Evolutionary conservation across 2,113 vertebrate genomes (phyloP).

Genomic region (Lepus timidus): DNA sequence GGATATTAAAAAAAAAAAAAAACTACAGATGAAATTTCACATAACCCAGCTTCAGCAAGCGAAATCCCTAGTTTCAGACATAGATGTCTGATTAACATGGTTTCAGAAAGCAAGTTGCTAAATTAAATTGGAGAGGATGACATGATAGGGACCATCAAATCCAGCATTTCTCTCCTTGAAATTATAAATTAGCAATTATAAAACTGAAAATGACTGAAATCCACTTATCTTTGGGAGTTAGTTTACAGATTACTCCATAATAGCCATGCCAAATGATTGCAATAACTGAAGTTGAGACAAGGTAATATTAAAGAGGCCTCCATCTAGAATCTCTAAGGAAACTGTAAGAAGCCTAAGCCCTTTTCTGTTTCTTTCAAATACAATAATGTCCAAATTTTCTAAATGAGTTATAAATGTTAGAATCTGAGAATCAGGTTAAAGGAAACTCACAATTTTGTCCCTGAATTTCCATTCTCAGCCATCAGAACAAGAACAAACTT

Average conservation of each 20-base stretch:
- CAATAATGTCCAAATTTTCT: not conserved
- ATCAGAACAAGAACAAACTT: not conserved
- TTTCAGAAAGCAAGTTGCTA: slow-evolving; percentile 46
- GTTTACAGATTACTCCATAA: slow-evolving; percentile 52
- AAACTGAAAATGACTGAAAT: slow-evolving; percentile 73
- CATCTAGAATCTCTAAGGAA: not conserved
- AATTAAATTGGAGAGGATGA: slow-evolving; percentile 33
- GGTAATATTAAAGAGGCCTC: not conserved
- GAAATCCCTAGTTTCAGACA: slow-evolving; percentile 37
- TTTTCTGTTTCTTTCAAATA: slow-evolving; percentile 52
- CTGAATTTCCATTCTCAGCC: not conserved
- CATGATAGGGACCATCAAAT: slow-evolving; percentile 44
- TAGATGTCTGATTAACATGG: slow-evolving; percentile 19
- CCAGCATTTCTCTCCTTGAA: slow-evolving; percentile 52
- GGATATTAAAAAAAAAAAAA: not conserved
- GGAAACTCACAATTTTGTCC: not conserved
- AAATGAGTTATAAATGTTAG: slow-evolving; percentile 22
- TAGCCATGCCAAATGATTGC: not conserved
- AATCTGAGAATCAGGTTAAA: slow-evolving; percentile 24
- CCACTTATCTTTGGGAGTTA: slow-evolving; percentile 52
- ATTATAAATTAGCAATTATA: slow-evolving; percentile 56
- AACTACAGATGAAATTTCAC: not conserved
- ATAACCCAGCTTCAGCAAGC: not conserved
- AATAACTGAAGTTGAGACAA: not conserved
- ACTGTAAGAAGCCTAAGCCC: not conserved